Percentiles rank a stretch among this genome's conserved stretches.
Evolutionary conservation across 1,140 invertebrate genomes (phyloP).

Genomic region (Gonioctena quinquepunctata): DNA sequence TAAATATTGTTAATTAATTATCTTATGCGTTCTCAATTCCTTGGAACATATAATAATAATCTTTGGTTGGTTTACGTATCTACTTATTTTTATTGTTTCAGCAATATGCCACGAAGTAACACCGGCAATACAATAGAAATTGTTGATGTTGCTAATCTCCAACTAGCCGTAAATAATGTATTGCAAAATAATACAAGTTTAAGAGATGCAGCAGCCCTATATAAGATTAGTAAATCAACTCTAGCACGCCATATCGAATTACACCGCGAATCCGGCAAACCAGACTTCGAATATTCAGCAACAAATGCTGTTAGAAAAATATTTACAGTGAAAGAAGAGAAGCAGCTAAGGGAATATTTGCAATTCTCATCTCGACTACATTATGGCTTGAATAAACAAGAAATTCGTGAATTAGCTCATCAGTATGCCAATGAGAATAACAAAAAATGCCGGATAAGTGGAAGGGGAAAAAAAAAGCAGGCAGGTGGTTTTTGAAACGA

Average conservation of each 20-base stretch:
- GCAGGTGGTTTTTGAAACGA: background rate
- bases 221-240: background rate
- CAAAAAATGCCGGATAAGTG: background rate
- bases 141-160: background rate
- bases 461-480: slow-evolving; percentile 7
- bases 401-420: slow-evolving; percentile 37
- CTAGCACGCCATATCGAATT: background rate
- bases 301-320: background rate
- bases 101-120: background rate
- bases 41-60: background rate
- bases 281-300: background rate
- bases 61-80: too few species aligned
- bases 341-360: background rate
- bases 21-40: background rate
- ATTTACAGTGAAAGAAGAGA: background rate
- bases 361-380: slow-evolving; percentile 32
- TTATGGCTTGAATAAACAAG: slow-evolving; percentile 46
- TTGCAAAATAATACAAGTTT: background rate
- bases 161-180: background rate
- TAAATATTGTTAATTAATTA: background rate
- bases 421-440: slow-evolving; percentile 15
- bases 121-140: background rate
- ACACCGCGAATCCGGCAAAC: background rate
- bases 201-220: background rate
- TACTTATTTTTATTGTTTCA: background rate